Evolutionary conservation across 2,113 vertebrate genomes (phyloP).

Genomic region (Oncorhynchus masou): DNA sequence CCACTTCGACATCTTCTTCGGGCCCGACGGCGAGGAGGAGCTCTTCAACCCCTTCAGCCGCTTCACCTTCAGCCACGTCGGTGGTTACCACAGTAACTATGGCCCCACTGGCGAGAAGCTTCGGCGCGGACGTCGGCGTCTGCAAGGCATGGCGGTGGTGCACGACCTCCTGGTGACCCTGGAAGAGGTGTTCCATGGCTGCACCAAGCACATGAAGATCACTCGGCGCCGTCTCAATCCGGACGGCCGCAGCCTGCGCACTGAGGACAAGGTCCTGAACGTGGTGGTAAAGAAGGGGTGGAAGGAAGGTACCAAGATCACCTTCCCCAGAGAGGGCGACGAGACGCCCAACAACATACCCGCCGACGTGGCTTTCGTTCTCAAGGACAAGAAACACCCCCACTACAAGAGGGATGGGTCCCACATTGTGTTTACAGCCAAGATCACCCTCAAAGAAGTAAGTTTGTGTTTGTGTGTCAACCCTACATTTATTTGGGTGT

Average conservation of each 20-base stretch:
- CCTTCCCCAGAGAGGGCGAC: conserved; percentile 92
- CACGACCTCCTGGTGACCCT: conserved; percentile 87
- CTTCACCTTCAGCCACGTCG: conserved; percentile 87
- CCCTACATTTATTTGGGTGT: not conserved
- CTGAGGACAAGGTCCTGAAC: conserved; percentile 92
- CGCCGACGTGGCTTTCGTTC: conserved; percentile 92
- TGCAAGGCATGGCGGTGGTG: conserved; percentile 71
- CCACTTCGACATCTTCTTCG: conserved; percentile 90
- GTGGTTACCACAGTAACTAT: conserved; percentile 55
- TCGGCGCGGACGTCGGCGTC: conserved; percentile 66
- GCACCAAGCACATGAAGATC: conserved; percentile 92
- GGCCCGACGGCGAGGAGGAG: conserved; percentile 86
- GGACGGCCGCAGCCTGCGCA: conserved; percentile 82
- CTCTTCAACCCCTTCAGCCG: conserved; percentile 86
- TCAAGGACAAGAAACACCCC: conserved; percentile 90
- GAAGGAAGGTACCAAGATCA: conserved; percentile 96
- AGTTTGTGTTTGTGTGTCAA: conserved; percentile 29
- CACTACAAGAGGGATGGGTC: conserved; percentile 91
- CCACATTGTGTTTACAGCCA: conserved; percentile 88
- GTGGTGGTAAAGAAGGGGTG: conserved; percentile 97
- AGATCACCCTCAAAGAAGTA: conserved; percentile 92
- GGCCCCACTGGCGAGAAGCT: conserved; percentile 68
- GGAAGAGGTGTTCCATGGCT: conserved; percentile 90
- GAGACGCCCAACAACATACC: conserved; percentile 86
- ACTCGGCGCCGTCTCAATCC: conserved; percentile 85